Base-by-base conservation (phyloP, 2,797 vertebrate species). In the Intellagama lesueurii region DNA sequence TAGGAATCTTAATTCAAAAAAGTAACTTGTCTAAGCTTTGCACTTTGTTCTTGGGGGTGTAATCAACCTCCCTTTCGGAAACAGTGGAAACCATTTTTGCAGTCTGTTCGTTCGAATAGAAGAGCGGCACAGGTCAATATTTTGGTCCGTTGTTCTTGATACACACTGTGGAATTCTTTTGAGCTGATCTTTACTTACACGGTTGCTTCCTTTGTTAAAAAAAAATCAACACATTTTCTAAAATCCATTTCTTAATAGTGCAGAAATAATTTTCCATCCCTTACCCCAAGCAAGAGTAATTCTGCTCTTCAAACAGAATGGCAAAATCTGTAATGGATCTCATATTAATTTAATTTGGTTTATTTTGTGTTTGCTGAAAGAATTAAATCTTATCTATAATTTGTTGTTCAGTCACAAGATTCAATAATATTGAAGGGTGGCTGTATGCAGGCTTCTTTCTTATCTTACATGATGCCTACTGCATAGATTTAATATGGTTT, bases 191-290 rank as follows among this genome's bases (percentile, higher is more conserved):
- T 81, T 87, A 76, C 87, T 85, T 92, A 68, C n/a, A 68, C 82
- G 70, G 70, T 64, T 86, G 0, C 0, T 92, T 91, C 87, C 47
- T 89, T 92, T 92, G 88, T 75, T 47, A 52, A 64, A 49, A 83
- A 49, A 56, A 56, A 47, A 91, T 83, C 69, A 52, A 40, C 5
- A 0, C 81, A 60, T 92, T 93, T 90, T 87, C 80, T 76, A 4
- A 94, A 90, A 56, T 60, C 19, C 64, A 5, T 85, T 93, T 92
- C 88, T 85, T 88, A 86, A 82, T 85, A 87, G 28, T 60, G 56
- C 81, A 92, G 80, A 87, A 90, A 44, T 78, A 84, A 93, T 90
- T 52, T 83, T n/a, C 5, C 66, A 24, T 35, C 49, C 91, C 90
- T 89, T 44, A 49, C 60, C 1, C 22, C n/a, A 75, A 90, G 40